A percentile compares a stretch with the other conserved stretches of the same genome.
phyloP scores from a whole-genome alignment of 2,113 vertebrate species.

The Centropus bengalensis region DNA sequence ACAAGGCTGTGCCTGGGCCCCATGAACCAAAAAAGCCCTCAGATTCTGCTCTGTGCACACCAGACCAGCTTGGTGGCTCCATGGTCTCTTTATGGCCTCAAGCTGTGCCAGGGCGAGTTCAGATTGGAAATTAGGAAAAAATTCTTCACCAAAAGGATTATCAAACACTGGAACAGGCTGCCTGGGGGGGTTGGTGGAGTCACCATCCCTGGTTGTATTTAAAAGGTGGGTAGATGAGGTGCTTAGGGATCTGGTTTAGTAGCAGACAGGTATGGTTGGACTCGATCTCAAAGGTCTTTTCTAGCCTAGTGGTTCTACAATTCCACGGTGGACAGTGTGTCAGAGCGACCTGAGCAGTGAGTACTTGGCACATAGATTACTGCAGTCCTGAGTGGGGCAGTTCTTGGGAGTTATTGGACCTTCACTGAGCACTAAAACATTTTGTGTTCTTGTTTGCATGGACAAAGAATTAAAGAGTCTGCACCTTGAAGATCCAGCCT shows the following conservation, averaged over 20 bases:
- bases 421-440: background rate
- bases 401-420: background rate
- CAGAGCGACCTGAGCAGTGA: background rate
- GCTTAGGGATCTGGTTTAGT: no score
- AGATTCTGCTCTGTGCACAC: fast-evolving
- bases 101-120: no score
- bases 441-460: background rate
- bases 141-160: no score
- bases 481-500: background rate
- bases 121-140: no score
- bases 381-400: background rate
- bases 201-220: no score
- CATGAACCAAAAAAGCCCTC: background rate
- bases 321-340: fast-evolving
- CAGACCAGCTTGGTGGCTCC: background rate
- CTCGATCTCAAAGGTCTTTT: no score
- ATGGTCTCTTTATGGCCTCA: no score
- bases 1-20: background rate
- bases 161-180: no score
- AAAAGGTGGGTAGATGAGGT: no score
- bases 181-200: no score
- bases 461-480: background rate
- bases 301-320: no score
- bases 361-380: background rate
- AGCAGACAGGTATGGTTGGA: no score